Base-by-base conservation (phyloP, 2,888 invertebrate genomes). In the Agapostemon virescens region DNA sequence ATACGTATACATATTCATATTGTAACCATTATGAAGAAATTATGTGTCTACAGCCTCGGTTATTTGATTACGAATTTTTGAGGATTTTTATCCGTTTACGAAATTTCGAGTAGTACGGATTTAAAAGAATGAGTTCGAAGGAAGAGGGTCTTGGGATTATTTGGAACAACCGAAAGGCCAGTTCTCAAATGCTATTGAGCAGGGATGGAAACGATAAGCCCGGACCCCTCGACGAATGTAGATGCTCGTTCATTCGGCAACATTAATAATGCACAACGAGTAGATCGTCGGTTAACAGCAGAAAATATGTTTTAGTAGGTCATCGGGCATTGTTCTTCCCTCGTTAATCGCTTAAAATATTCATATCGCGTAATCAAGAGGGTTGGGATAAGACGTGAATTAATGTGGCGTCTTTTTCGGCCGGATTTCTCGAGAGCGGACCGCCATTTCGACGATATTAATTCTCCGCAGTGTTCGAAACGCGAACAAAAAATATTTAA, bases 401-500 rank as follows among this genome's bases (percentile, higher is more conserved):
- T 45, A 45, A 67, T 26, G 52, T 13, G 52, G n/a, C 67, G 58
- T 26, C 55, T 67, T 64, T 58, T 55, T 38, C 42, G 40, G 58
- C 71, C 64, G n/a, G n/a, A 49, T 11, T 49, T 49, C 38, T n/a
- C n/a, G n/a, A n/a, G n/a, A n/a, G n/a, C n/a, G n/a, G n/a, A n/a
- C n/a, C n/a, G n/a, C n/a, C n/a, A n/a, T n/a, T n/a, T n/a, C n/a
- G n/a, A n/a, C n/a, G n/a, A n/a, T 85, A 69, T 33, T 61, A 58
- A 79, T 40, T 42, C 42, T 36, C 52, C 55, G 67, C 52, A 75
- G 79, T 71, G 63, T 73, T 67, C 26, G 38, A 69, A 66, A 63
- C 30, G 30, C 72, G 64, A 52, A 49, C 9, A 52, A 73, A 20
- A 70, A 76, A 64, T 81, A 76, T 74, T 63, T 74, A 74, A 70